A percentile compares a stretch with the other conserved stretches of the same genome.
These are phyloP conservation scores for Sparus aurata DNA, from an alignment of 2,797 vertebrate genomes.

Conservation along the genomic window DNA sequence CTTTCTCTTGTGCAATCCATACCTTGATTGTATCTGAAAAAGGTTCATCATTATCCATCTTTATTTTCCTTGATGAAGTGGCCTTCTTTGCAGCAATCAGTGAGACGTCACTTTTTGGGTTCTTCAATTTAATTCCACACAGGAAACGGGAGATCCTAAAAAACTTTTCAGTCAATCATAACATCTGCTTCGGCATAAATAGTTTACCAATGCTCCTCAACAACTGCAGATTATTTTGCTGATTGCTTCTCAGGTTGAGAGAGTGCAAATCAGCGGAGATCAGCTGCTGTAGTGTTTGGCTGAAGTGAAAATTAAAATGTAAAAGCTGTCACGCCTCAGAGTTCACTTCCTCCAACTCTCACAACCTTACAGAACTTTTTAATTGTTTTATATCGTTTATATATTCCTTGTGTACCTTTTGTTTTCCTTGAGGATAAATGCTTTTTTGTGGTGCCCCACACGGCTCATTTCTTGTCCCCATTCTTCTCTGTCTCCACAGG, in stretches of 20 bases:
- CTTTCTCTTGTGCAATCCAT: constrained; percentile 18
- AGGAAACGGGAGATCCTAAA: not conserved
- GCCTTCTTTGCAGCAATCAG: not conserved
- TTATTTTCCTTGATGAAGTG: constrained; percentile 1
- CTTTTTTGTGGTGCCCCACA: not conserved
- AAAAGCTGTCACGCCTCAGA: not conserved
- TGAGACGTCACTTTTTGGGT: not conserved
- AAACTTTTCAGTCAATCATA: not conserved
- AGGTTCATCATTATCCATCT: constrained; percentile 12
- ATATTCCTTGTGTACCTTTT: not conserved
- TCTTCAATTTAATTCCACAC: not conserved
- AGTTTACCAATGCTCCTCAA: not conserved
- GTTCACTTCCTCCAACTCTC: not conserved
- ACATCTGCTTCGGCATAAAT: constrained; percentile 22
- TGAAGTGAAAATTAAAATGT: not conserved
- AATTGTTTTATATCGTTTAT: not conserved
- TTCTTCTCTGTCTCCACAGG: not conserved
- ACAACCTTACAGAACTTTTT: not conserved
- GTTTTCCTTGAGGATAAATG: not conserved
- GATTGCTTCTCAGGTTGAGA: constrained; percentile 30
- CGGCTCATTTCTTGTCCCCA: not conserved
- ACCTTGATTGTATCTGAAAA: constrained; percentile 35
- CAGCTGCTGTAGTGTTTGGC: constrained; percentile 11
- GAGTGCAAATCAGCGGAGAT: constrained; percentile 19
- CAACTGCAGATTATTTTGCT: not conserved